Base-by-base conservation (phyloP, 2,797 vertebrate species). In the Dryobates pubescens region DNA sequence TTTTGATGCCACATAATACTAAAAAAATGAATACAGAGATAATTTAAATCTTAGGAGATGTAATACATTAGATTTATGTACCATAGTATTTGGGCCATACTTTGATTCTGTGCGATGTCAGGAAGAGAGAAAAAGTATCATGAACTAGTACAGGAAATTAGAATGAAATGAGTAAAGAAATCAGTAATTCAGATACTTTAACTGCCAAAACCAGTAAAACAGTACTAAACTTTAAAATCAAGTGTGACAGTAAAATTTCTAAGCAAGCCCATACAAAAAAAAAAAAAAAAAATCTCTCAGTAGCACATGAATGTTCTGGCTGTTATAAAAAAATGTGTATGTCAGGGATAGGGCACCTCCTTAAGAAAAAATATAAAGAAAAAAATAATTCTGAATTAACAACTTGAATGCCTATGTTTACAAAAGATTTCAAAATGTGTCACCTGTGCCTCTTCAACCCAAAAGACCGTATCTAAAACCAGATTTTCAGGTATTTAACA, bases 321-420 rank as follows among this genome's bases (percentile, higher is more conserved):
- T 69, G 6, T 62, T 83, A 43, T 2, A 51, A 6, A 69, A 61
- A 86, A 22, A 57, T 7, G 10, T 2, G 54, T 32, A 75, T 57
- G 88, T 18, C 34, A 65, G 5, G 3, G 41, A 27, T 36, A 30
- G 0, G 0, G 26, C 23, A 4, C 11, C 8, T 61, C 3, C 7
- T 57, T 34, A 53, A 8, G 4, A 45, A 9, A 1, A 29, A 16
- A 26, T 16, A 47, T 16, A 6, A 43, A 1, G 8, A 80, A 61
- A 12, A 88, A 86, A 78, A 53, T 10, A 2, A 78, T 24, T 24
- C 32, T 23, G 18, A 75, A 77, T n/a, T 3, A 73, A n/a, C 18
- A 77, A 49, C 11, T 41, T 56, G 14, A 82, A 3, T 22, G 3
- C 2, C 29, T 34, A 12, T 9, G 8, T 23, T 15, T 36, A 65